Base-by-base conservation (phyloP, 2,113 vertebrate genomes). In the Lophius piscatorius region DNA sequence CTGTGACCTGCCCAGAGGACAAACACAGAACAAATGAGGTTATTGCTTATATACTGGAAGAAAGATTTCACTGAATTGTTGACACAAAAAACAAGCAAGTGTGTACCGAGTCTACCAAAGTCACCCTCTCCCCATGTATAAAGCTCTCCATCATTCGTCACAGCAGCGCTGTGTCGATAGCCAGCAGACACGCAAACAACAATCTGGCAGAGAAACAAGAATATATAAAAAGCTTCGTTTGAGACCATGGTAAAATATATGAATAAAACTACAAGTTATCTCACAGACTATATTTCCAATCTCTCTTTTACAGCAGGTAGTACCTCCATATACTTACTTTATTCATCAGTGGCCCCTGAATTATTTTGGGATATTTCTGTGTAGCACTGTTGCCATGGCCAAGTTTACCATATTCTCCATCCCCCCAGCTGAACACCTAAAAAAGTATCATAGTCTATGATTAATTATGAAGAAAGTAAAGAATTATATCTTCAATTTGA, bases 91-190 rank as follows among this genome's bases (percentile, higher is more conserved):
- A 41, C 10, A 66, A 23, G 26, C 16, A 45, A 2, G 29, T 26
- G 18, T 10, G 29, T 78, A 93, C 92, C 92, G 18, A 93, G 89
- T 76, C 92, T 82, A 22, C 92, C 92, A 56, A 93, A 93, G 79
- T 93, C 92, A 4, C 92, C 92, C 71, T 93, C 92, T 26, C 92
- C 92, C 92, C 92, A 93, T 0, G 92, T 93, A 49, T 93, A 93
- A 18, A 93, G 87, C 65, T 93, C 92, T 77, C 92, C 92, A 38
- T 93, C 92, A 28, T 88, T 89, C 22, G 91, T 93, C 56, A 93
- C 92, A 5, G 91, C 91, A 22, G 92, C 91, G 42, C 91, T 93
- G 86, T 93, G 92, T 84, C 92, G 91, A 88, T 93, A 93, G 48
- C 92, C 92, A 70, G 92, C 92, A 85, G 92, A 93, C 85, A 92